These are phyloP conservation scores for Contarinia nasturtii DNA, from an alignment of 1,140 invertebrate genomes.

Conservation along the genomic window DNA sequence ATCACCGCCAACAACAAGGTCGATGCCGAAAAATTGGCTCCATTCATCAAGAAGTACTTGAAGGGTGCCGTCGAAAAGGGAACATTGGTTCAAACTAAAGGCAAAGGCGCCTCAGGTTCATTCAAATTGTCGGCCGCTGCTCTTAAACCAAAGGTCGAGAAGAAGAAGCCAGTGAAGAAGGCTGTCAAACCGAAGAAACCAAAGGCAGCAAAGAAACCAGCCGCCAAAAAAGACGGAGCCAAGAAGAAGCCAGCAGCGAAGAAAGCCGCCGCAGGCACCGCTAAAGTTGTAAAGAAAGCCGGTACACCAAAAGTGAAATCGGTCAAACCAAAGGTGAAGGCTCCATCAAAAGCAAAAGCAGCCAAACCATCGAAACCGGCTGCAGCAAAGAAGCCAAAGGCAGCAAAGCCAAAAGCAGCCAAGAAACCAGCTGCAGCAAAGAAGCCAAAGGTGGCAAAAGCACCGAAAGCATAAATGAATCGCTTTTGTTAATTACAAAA, in stretches of 20 bases:
- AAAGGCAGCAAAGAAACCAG: not conserved
- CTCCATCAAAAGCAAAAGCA: no score
- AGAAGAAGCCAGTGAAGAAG: no score
- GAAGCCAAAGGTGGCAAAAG: no score
- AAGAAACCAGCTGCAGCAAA: no score
- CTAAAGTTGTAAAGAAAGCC: not conserved
- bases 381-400: no score
- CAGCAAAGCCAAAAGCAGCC: no score
- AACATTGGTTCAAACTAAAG: conserved; percentile 35
- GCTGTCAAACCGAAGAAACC: no score
- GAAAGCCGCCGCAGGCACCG: not conserved
- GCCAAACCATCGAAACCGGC: no score
- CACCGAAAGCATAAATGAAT: no score
- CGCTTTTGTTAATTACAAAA: no score
- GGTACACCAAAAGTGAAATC: not conserved
- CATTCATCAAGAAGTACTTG: conserved; percentile 38
- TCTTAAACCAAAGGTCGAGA: no score
- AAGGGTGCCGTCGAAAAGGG: conserved; percentile 33
- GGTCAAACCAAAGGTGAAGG: no score
- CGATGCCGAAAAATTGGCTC: conserved; percentile 33
- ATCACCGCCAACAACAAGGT: conserved; percentile 35
- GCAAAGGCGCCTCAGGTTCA: conserved; percentile 37
- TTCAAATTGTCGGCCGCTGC: conserved; percentile 34
- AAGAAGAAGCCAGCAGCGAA: not conserved
- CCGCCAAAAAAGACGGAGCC: not conserved